Evolutionary conservation across 1,140 invertebrate species (phyloP), one percentile per base, ranked within the genome.

Genomic region (Eriosoma lanigerum): DNA sequence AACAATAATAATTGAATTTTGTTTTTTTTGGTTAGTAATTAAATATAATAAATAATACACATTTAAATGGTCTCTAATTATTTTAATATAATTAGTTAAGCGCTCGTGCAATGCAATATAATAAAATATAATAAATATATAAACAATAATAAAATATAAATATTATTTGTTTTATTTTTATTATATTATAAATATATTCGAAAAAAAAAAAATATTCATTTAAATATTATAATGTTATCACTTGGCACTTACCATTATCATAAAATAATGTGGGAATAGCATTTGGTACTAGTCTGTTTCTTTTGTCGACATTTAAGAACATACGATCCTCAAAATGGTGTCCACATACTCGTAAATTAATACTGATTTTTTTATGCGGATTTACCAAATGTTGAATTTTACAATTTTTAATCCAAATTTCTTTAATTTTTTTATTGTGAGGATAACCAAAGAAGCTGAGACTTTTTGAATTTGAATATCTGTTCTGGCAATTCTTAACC

Each of bases 191-290:
- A n/a, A n/a, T n/a, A n/a, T n/a, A n/a, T n/a, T n/a, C n/a, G n/a
- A n/a, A n/a, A n/a, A n/a, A n/a, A n/a, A n/a, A n/a, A n/a, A n/a
- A n/a, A n/a, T n/a, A n/a, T n/a, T n/a, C n/a, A n/a, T n/a, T n/a
- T n/a, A n/a, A n/a, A n/a, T n/a, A n/a, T 4, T 38, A 38, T 38
- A 38, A 38, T 8, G 8, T 38, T 38, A 38, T 38, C 32, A 38
- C 21, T 38, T 38, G 8, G 3, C 32, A 38, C 21, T 70, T 32
- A 72, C 68, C 68, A 6, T 29, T 32, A n/a, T 12, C 24, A 19
- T 19, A 21, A 52, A 72, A 52, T n/a, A 72, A 26, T n/a, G 46
- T n/a, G 12, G 68, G 68, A n/a, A 52, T 2, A n/a, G 68, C 68
- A 13, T 72, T 3, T 19, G 17, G 3, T 32, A 0, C 19, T 72